A percentile compares a stretch with the other conserved stretches of the same genome.
These are phyloP conservation scores for Cheilosia scutellata DNA, from an alignment of 2,888 invertebrate genomes.

Conservation along the genomic window DNA sequence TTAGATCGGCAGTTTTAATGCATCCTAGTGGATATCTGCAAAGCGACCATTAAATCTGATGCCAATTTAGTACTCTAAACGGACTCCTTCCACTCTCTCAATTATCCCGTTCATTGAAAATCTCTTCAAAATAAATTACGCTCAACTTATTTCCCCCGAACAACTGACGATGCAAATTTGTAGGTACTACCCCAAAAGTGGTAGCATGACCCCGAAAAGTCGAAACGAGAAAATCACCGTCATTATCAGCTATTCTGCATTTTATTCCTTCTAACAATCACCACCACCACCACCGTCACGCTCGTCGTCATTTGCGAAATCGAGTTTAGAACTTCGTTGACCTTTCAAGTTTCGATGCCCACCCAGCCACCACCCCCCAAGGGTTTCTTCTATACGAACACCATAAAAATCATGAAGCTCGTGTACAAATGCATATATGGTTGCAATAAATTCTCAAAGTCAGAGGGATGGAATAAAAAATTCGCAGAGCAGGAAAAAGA, in stretches of 20 bases:
- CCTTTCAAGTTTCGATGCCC: constrained; percentile 39
- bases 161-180: constrained; percentile 41
- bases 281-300: constrained; percentile 25
- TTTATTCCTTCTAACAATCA: constrained; percentile 2
- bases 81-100: neutral
- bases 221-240: constrained; percentile 54
- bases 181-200: constrained; percentile 11
- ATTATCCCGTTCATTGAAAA: constrained; percentile 17
- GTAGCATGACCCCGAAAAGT: constrained; percentile 32
- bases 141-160: constrained; percentile 13
- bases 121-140: constrained; percentile 26
- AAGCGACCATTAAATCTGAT: neutral
- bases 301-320: constrained; percentile 25
- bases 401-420: constrained; percentile 71
- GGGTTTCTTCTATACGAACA: neutral
- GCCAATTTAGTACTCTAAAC: neutral
- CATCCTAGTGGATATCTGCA: no score
- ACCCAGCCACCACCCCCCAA: no score
- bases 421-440: constrained; percentile 55
- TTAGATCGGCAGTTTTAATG: no score
- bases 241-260: constrained; percentile 18
- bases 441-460: constrained; percentile 70
- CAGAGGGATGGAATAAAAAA: constrained; percentile 1
- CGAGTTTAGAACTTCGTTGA: constrained; percentile 58
- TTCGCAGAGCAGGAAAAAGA: constrained; percentile 1